phyloP scores from a whole-genome alignment of 2,888 invertebrate genomes.

The Marronus borbonicus region DNA sequence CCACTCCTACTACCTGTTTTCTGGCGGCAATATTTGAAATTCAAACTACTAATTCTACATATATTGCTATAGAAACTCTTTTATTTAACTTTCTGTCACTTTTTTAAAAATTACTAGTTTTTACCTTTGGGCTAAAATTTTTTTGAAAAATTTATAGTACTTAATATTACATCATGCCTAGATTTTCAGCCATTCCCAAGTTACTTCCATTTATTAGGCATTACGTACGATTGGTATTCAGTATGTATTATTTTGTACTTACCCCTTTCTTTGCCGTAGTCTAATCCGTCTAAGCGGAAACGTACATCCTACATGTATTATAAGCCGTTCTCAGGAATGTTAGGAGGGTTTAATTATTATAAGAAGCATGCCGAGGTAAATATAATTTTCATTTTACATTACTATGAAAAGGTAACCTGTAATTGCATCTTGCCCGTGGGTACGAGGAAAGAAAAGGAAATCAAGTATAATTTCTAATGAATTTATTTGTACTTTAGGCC shows the following conservation, averaged over 20 bases:
- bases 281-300: too few relatives aligned
- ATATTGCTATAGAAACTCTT: constrained; percentile 17
- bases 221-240: background rate
- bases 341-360: background rate
- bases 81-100: constrained; percentile 1
- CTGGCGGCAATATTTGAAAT: too few relatives aligned
- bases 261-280: background rate
- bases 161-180: background rate
- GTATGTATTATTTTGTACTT: constrained; percentile 16
- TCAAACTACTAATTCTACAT: too few relatives aligned
- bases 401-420: background rate
- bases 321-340: too few relatives aligned
- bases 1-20: too few relatives aligned
- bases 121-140: too few relatives aligned
- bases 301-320: too few relatives aligned
- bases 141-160: background rate
- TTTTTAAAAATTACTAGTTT: background rate
- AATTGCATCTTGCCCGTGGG: background rate
- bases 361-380: constrained; percentile 13
- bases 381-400: background rate
- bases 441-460: constrained; percentile 39
- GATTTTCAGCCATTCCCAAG: background rate
- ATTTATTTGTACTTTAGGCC: constrained; percentile 55
- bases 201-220: background rate
- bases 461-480: constrained; percentile 49